Conservation (phyloP, 2,797 vertebrate genomes). For the Dermochelys coriacea region DNA sequence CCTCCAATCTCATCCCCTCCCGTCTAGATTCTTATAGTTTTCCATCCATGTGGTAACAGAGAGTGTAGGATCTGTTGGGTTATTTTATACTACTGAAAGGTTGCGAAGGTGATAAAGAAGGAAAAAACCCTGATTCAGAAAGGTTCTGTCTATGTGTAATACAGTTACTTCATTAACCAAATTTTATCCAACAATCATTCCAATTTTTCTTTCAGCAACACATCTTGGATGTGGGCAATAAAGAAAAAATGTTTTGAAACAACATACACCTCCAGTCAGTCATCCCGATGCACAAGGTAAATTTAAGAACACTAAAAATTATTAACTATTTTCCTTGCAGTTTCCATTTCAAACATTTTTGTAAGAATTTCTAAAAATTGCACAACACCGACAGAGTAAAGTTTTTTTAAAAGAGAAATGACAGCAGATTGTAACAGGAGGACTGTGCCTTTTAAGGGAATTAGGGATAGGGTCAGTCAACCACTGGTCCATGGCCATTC, state of each 20-base stretch:
- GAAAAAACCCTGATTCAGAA: not conserved
- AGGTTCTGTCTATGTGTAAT: not conserved
- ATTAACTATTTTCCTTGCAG: not conserved
- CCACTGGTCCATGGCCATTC: not conserved
- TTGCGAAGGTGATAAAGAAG: not conserved
- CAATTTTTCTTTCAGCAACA: not conserved
- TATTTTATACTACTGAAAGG: not conserved
- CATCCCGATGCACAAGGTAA: not conserved
- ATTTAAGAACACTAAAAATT: not conserved
- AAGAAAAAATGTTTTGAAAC: constrained; percentile 6
- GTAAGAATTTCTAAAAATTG: not conserved
- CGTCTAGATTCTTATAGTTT: not conserved
- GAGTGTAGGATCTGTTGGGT: not conserved
- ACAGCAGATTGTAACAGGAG: not conserved
- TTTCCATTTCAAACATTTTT: not conserved
- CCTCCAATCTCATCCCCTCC: not conserved
- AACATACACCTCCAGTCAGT: not conserved
- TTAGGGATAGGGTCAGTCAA: not conserved
- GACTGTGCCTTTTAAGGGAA: not conserved
- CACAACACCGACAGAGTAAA: not conserved
- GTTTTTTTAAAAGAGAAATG: not conserved
- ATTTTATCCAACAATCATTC: not conserved
- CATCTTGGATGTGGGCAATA: not conserved
- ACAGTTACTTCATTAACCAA: not conserved
- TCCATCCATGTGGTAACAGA: not conserved